Evolutionary conservation across 2,888 invertebrate genomes (phyloP), one percentile per base, ranked within the genome.

Genomic region (Acanthopleura granulata): DNA sequence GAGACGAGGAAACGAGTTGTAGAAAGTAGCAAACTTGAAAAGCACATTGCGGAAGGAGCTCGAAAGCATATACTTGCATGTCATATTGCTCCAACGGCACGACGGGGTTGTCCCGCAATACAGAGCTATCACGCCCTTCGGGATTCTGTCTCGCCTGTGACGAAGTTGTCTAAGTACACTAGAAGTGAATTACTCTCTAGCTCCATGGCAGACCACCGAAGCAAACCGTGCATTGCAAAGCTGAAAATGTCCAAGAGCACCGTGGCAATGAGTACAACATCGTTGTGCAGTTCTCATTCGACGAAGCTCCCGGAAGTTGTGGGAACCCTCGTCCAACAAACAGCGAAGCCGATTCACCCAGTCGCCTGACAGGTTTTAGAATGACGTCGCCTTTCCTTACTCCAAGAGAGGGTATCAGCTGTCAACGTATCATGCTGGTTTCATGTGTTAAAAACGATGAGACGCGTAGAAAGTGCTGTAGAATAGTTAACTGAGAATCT

Each of bases 41-140:
- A 66, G 29, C 22, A 66, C 18, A 66, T 66, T 16, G 66, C 66
- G 18, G 66, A 66, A 27, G 66, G 66, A 25, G 66, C 66, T 6
- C 22, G 29, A 6, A 66, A 27, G 25, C 66, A 66, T 27, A 66
- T 66, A 6, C 3, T 66, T 27, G 66, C 66, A 6, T 66, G 66
- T 27, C 66, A 66, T 6, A 27, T 66, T 6, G 66, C 66, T 27
- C 29, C 66, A 27, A 66, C 66, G 6, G 66, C 66, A 1, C 18
- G 66, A 25, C 22, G 66, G 22, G 66, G 66, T 27, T 66, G 66
- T 25, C 66, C 27, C 29, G 66, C 66, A 1, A 66, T 66, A 3
- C 27, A 66, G 14, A 66, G 25, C 66, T 66, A 66, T 25, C 22
- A 27, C 15, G 66, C 66, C 16, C 29, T 66, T 27, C 22, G 66